A percentile compares a stretch with the other conserved stretches of the same genome.
Conservation (phyloP, 2,113 vertebrate species). For the Corythornis cristatus region DNA sequence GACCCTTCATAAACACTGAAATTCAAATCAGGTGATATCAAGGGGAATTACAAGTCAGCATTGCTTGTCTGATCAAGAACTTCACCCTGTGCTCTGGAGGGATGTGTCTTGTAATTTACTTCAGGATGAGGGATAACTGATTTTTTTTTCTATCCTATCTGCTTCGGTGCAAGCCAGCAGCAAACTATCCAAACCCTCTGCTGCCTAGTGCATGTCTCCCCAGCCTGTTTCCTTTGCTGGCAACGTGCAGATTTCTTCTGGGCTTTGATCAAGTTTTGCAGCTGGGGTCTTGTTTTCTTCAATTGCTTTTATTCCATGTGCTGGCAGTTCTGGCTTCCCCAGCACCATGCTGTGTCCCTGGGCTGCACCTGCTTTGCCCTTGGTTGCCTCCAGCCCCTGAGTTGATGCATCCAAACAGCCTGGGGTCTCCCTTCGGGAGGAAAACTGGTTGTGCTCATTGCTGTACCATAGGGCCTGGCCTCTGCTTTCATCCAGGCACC, state of each 20-base stretch:
- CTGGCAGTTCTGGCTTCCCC: background rate
- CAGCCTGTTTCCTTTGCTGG: background rate
- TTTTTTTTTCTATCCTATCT: background rate
- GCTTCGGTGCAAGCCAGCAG: background rate
- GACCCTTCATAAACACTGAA: background rate
- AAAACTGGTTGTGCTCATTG: background rate
- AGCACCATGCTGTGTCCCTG: background rate
- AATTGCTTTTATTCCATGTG: background rate
- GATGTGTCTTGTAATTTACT: conserved; percentile 47
- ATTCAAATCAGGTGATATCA: conserved; percentile 44
- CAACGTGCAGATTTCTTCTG: background rate
- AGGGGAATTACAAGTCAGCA: background rate
- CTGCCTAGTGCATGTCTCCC: fast-evolving
- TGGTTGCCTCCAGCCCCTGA: background rate
- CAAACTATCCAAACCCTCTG: background rate
- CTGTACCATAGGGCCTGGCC: no score
- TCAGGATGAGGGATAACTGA: conserved; percentile 30
- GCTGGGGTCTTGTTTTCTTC: background rate
- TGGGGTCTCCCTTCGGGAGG: background rate
- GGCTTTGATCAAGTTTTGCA: conserved; percentile 19
- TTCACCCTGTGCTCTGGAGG: conserved; percentile 32
- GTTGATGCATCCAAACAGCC: background rate
- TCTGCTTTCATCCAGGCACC: background rate
- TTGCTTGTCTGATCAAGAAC: conserved; percentile 49
- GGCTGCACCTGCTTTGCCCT: background rate